phyloP scores from a whole-genome alignment of 2,888 invertebrate genomes.

The Poecilus cupreus region DNA sequence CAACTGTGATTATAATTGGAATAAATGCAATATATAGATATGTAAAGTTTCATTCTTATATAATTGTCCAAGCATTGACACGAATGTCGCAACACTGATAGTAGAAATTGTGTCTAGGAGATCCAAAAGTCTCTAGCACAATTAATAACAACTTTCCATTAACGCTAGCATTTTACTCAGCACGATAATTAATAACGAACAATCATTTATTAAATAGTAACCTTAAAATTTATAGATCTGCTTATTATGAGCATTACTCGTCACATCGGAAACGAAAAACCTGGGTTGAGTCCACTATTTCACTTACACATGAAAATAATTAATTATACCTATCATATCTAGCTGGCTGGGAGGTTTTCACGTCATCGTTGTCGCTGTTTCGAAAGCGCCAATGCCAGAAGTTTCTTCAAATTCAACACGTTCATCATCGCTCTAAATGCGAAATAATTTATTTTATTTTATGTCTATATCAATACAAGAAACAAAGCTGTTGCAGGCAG shows the following conservation, averaged over 20 bases:
- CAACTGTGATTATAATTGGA: slow-evolving; percentile 1
- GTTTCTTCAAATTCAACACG: too few relatives aligned
- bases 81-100: slow-evolving; percentile 23
- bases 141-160: slow-evolving; percentile 36
- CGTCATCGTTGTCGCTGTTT: slow-evolving; percentile 3
- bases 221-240: slow-evolving; percentile 25
- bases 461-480: too few relatives aligned
- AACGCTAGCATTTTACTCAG: slow-evolving; percentile 26
- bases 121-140: slow-evolving; percentile 19
- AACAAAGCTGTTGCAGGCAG: too few relatives aligned
- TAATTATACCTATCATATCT: not conserved
- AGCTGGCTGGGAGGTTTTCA: slow-evolving; percentile 8
- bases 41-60: slow-evolving; percentile 37
- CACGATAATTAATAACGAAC: slow-evolving; percentile 7
- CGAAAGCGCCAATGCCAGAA: not conserved
- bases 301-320: slow-evolving; percentile 17
- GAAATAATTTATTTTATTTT: too few relatives aligned
- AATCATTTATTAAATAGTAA: slow-evolving; percentile 8
- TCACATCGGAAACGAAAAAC: not conserved
- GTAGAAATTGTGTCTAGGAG: slow-evolving; percentile 39
- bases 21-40: slow-evolving; percentile 25
- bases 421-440: too few relatives aligned
- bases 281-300: slow-evolving; percentile 24
- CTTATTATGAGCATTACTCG: not conserved
- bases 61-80: slow-evolving; percentile 35